A percentile compares a stretch with the other conserved stretches of the same genome.
These are phyloP conservation scores for Ursus arctos DNA, from an alignment of 2,113 vertebrate genomes.

Conservation along the genomic window DNA sequence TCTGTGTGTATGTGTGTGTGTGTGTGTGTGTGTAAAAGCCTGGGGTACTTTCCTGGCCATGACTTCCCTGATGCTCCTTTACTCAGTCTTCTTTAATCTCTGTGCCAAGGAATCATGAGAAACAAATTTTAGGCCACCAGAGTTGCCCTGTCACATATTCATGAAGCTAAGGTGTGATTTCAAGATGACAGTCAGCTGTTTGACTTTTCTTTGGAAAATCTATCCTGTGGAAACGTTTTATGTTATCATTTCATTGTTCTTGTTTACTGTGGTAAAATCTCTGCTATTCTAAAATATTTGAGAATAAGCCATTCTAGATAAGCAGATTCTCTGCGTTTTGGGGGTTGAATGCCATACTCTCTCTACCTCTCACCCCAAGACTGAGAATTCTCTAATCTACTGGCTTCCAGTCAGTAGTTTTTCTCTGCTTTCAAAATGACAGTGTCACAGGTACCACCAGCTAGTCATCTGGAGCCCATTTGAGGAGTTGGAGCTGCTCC, in stretches of 20 bases:
- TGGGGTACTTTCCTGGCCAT: not conserved
- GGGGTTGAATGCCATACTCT: not conserved
- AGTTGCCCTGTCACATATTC: not conserved
- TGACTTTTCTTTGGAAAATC: not conserved
- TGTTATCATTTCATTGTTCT: not conserved
- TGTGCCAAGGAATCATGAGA: not conserved
- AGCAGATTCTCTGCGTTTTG: not conserved
- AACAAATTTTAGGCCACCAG: not conserved
- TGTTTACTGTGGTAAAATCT: not conserved
- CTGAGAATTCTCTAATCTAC: not conserved
- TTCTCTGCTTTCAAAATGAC: not conserved
- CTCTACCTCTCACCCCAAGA: not conserved
- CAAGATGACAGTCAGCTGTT: not conserved
- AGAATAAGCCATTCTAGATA: slow-evolving; percentile 2
- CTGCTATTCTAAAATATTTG: not conserved
- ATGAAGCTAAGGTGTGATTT: not conserved
- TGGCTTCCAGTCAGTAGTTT: not conserved
- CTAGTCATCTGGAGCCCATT: not conserved
- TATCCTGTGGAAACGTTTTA: not conserved
- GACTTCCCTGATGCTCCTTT: not conserved
- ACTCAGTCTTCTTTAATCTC: not conserved
- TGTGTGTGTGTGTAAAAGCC: not conserved
- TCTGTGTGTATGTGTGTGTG: no score
- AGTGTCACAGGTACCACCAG: not conserved
- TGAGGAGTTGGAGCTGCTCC: not conserved